These are phyloP conservation scores for Leptocoma aspasia DNA, from an alignment of 2,113 vertebrate species.

Conservation along the genomic window DNA sequence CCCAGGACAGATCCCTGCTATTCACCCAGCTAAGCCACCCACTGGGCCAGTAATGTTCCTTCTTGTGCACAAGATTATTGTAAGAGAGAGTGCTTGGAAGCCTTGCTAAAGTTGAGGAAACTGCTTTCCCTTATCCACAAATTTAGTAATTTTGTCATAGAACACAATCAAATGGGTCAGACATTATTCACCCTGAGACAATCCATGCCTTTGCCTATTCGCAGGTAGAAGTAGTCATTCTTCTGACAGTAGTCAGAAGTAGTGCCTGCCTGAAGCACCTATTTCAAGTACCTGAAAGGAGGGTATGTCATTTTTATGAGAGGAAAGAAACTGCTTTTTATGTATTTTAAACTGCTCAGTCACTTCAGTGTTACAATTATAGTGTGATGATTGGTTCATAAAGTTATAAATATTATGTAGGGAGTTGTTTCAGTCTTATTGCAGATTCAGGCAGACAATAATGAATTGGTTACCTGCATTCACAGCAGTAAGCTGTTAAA, in stretches of 20 bases:
- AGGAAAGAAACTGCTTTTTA: not conserved
- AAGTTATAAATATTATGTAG: not conserved
- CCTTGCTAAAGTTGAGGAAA: not conserved
- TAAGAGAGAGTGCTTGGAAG: not conserved
- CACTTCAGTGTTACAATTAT: not conserved
- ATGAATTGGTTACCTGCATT: not conserved
- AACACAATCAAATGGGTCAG: not conserved
- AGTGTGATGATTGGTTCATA: not conserved
- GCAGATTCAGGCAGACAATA: not conserved
- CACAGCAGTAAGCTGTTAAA: not conserved
- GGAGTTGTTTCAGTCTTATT: not conserved
- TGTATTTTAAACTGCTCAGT: not conserved
- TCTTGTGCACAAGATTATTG: not conserved
- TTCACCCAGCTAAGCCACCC: not conserved
- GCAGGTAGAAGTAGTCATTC: not conserved
- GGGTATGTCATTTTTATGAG: not conserved
- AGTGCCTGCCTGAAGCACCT: not conserved
- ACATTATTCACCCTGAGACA: not conserved
- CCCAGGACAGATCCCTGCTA: not conserved
- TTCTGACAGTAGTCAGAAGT: too few relatives aligned
- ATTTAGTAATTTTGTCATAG: not conserved
- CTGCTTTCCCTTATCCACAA: not conserved
- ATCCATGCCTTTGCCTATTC: not conserved
- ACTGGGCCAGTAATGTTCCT: not conserved
- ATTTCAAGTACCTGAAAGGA: not conserved